Evolutionary conservation across 2,888 invertebrate species (phyloP).

Genomic region (Stenichneumon culpator): DNA sequence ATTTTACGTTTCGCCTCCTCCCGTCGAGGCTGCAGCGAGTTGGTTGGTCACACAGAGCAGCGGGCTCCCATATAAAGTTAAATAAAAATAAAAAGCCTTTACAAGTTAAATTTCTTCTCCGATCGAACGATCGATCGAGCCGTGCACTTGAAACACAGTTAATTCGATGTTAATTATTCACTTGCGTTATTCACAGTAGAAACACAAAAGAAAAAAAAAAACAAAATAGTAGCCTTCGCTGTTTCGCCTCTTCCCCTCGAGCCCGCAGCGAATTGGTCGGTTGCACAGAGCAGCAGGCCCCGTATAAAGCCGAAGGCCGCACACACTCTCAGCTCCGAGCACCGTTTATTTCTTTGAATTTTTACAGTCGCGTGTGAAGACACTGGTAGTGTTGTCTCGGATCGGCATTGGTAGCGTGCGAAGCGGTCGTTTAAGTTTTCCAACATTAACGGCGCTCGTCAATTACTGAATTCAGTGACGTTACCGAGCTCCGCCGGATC

Average conservation of each 20-base stretch:
- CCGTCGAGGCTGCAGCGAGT: not conserved
- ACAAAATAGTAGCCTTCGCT: not conserved
- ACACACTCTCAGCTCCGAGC: not conserved
- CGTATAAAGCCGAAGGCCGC: not conserved
- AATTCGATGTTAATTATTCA: not conserved
- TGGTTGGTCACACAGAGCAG: not conserved
- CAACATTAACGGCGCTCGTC: not conserved
- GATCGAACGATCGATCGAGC: not conserved
- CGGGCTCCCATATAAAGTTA: no score
- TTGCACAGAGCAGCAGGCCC: not conserved
- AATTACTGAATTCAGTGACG: constrained; percentile 14
- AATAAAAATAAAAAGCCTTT: no score
- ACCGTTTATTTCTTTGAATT: constrained; percentile 16
- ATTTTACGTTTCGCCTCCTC: not conserved
- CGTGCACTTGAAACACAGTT: no score
- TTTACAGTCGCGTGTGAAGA: not conserved
- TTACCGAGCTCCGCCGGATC: not conserved
- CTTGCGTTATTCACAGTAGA: not conserved
- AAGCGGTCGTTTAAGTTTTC: not conserved
- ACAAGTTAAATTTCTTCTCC: not conserved
- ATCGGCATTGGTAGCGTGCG: constrained; percentile 7
- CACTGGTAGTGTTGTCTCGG: not conserved
- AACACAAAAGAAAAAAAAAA: not conserved
- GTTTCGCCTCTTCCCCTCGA: not conserved
- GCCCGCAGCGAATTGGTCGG: not conserved